Evolutionary conservation across 2,113 vertebrate species (phyloP).

Genomic region (Tauraco erythrolophus): DNA sequence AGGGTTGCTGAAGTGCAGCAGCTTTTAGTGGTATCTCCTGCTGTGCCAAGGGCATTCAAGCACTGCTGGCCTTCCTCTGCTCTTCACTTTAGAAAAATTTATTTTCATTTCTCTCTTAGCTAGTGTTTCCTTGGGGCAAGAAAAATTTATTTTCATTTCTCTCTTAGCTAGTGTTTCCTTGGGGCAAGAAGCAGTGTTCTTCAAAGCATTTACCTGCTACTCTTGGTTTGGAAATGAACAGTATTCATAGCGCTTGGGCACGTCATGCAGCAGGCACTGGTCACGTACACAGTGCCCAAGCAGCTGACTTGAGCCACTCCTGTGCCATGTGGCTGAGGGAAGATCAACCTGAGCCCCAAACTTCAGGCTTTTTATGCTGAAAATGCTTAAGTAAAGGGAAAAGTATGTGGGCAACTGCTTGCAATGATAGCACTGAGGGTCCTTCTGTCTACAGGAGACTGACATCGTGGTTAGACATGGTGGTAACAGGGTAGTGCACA

Average conservation of each 20-base stretch:
- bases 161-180: neutral
- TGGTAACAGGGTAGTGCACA: neutral
- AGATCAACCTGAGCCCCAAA: neutral
- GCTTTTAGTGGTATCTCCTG: neutral
- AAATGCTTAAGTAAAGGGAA: neutral
- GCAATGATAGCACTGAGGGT: neutral
- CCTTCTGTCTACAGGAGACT: neutral
- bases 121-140: neutral
- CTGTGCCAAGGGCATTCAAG: neutral
- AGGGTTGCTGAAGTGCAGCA: neutral
- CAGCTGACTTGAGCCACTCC: neutral
- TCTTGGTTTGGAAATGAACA: neutral
- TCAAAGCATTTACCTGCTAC: neutral
- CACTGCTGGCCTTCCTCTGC: neutral
- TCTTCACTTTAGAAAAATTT: neutral
- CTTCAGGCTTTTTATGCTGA: neutral
- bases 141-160: neutral
- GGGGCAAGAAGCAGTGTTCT: neutral
- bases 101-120: neutral
- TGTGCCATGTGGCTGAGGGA: neutral
- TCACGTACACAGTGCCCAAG: neutral
- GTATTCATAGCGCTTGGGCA: neutral
- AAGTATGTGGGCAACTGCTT: neutral
- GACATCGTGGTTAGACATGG: neutral
- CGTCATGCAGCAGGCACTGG: neutral